Conservation (phyloP, 2,113 vertebrate genomes). For the Ivindomyrus marchei region DNA sequence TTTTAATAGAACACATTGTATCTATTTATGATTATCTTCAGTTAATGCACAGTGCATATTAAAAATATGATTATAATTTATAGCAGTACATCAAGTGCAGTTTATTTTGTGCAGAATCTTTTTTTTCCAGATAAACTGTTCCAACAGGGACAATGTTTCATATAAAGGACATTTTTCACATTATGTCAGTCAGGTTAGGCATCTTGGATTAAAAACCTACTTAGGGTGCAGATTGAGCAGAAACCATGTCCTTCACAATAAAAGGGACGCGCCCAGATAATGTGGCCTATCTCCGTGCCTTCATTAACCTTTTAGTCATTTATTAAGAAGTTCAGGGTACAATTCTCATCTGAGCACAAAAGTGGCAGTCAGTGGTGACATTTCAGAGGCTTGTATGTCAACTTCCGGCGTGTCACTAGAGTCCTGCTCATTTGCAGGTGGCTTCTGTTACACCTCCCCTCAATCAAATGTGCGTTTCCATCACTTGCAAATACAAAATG, state of each 20-base stretch:
- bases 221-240: constrained; percentile 43
- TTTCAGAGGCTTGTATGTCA: constrained; percentile 61
- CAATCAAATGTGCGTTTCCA: not conserved
- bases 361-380: constrained; percentile 61
- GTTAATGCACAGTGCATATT: not conserved
- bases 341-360: constrained; percentile 52
- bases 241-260: constrained; percentile 44
- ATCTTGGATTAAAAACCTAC: constrained; percentile 35
- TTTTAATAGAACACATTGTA: not conserved
- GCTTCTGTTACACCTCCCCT: not conserved
- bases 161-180: constrained; percentile 32
- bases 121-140: constrained; percentile 19
- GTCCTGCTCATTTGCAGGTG: constrained; percentile 45
- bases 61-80: not conserved
- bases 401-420: constrained; percentile 40
- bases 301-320: constrained; percentile 76
- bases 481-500: not conserved
- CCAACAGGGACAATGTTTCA: constrained; percentile 34
- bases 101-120: constrained; percentile 9
- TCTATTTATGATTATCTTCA: not conserved
- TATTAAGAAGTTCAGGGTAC: constrained; percentile 52
- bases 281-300: constrained; percentile 47
- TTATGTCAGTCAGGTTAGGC: constrained; percentile 22
- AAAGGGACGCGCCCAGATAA: constrained; percentile 49
- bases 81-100: not conserved